Base-by-base conservation (phyloP, 2,888 invertebrate species). In the Spisula solida region DNA sequence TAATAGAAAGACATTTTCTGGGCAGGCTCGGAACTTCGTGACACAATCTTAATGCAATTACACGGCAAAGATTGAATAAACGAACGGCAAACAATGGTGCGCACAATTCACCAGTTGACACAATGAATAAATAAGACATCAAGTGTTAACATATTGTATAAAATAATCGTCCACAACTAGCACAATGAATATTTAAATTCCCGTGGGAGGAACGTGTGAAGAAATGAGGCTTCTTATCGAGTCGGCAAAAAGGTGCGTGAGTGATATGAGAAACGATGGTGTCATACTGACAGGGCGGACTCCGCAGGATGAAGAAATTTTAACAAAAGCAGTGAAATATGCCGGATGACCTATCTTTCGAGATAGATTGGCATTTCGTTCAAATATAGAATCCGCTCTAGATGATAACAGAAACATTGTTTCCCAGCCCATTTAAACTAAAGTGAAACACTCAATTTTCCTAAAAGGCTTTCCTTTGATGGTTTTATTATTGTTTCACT, bases 201-300 rank as follows among this genome's bases (percentile, higher is more conserved):
- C 60, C 4, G 60, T 66, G 25, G 60, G 25, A 25, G n/a, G 60
- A 51, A 66, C 10, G 60, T 66, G 60, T n/a, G n/a, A 66, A 66
- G 60, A 66, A 2, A 66, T 66, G n/a, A 56, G 60, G 60, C 25
- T n/a, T 66, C 25, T 66, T 66, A 66, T 66, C 60, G 60, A 66
- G 60, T 66, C 60, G 25, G 20, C n/a, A 10, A 25, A 66, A n/a
- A n/a, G 10, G 60, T 25, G 25, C 60, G n/a, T 25, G 10, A 4
- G 6, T 66, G n/a, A 66, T 25, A n/a, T 66, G 60, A 10, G 60
- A 25, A 66, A 25, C 6, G 10, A 25, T 25, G 25, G 60, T 66
- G 60, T 25, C 60, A 66, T 1, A 8, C 20, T 66, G 60, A 66
- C 60, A 66, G 60, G 60, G 25, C n/a, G 25, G n/a, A 66, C 60